Evolutionary conservation across 2,797 vertebrate species (phyloP), one percentile per base, ranked within the genome.

Genomic region (Xenopus petersii): DNA sequence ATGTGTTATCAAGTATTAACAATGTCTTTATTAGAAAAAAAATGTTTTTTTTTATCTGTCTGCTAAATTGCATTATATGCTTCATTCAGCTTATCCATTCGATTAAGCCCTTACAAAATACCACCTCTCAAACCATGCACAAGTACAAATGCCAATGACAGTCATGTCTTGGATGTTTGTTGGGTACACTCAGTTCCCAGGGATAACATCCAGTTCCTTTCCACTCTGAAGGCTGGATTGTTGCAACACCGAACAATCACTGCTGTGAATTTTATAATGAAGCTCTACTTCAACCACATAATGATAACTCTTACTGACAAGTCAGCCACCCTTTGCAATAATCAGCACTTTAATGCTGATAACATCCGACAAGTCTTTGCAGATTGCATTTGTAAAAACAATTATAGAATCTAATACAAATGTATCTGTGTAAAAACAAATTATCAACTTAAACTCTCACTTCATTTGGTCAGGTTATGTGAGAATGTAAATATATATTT

Each of bases 221-320:
- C 55, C 10, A 15, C 26, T 15, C 54, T 54, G 21, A 33, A n/a
- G 54, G 49, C 21, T 56, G 59, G 16, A 17, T 36, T 67, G 56
- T 49, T 58, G 60, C 46, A 70, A 74, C 73, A 67, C 67, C 47
- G 46, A 46, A 48, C 69, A 64, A 51, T 46, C 60, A 51, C 12
- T 63, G 47, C 69, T 67, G 74, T 75, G 69, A 68, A 71, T 61
- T 61, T 30, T 17, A 33, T 49, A 65, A 70, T 64, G 70, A 77
- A 79, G 78, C 74, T 72, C 67, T 30, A 47, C 42, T 80, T 80
- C 81, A 85, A 81, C 81, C 77, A 79, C 71, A 55, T 80, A 83
- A 73, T 67, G 63, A 76, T 68, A 82, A 85, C 73, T 42, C 65
- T 54, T 84, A 79, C 81, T 85, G 87, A 85, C 82, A 88, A 82